Conservation (phyloP, 2,797 vertebrate species). For the Anomalospiza imberbis region DNA sequence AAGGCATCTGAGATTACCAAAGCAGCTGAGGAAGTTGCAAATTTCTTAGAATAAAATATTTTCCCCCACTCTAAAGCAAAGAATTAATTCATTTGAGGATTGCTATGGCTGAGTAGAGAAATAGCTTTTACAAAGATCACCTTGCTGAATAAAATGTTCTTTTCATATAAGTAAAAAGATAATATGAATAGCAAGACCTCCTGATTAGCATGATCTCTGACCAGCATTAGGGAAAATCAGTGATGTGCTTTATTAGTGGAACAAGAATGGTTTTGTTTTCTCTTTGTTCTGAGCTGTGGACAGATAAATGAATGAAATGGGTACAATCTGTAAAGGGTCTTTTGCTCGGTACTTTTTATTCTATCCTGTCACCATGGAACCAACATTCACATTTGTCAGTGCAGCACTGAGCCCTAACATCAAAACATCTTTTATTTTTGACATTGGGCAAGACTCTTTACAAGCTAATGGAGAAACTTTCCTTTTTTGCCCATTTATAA, state of each 20-base stretch:
- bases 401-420: background rate
- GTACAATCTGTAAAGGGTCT: background rate
- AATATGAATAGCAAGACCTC: background rate
- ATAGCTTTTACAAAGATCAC: background rate
- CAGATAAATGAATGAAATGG: background rate
- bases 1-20: background rate
- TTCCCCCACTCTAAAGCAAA: background rate
- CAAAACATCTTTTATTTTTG: background rate
- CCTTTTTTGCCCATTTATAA: background rate
- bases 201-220: background rate
- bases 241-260: constrained; percentile 1
- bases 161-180: background rate
- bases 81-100: background rate
- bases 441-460: background rate
- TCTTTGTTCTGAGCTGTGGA: constrained; percentile 1
- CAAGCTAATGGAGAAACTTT: background rate
- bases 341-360: background rate
- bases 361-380: background rate
- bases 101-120: background rate
- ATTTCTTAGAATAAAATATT: background rate
- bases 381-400: background rate
- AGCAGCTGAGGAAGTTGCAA: background rate
- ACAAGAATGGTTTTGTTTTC: constrained; percentile 1
- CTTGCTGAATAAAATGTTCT: background rate
- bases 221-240: background rate